Base-by-base conservation (phyloP, 1,140 invertebrate genomes). In the Papilio dardanus region DNA sequence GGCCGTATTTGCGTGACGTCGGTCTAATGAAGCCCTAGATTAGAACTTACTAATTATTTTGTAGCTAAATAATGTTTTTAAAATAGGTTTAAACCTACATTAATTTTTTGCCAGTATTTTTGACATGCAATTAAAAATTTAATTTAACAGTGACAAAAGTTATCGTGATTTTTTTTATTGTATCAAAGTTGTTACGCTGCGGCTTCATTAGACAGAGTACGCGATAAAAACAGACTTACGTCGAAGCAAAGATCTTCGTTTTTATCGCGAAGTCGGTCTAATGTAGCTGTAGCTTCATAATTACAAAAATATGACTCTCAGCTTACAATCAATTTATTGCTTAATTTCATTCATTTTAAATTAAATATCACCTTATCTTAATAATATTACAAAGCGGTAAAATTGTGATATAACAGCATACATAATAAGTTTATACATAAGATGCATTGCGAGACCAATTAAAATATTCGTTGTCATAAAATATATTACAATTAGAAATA, bases 301-400 rank as follows among this genome's bases (percentile, higher is more conserved):
- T 30, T 62, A 62, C 12, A 62, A 62, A 62, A 62, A 62, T 62
- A 62, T 30, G 19, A 14, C 19, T 62, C 24, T 62, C 54, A 54
- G 54, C 54, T 62, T 62, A 62, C 10, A n/a, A 30, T 62, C 24
- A 28, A 62, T 30, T 62, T 62, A 62, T 62, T 62, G 54, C 54
- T 62, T 28, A 28, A 58, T 62, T 62, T 30, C 24, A 62, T 62
- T 62, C 10, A 62, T 28, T 28, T 58, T 14, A 28, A 58, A 14
- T 28, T 62, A 62, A 62, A 62, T 62, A 62, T 62, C 54, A 62
- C 54, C 54, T 62, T 30, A 62, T 14, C 1, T 62, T 14, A 28
- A 62, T 28, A 10, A 30, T 28, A 62, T 62, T 28, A 62, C 2
- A 16, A 14, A 62, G 4, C 21, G 14, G 21, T 28, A 62, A 62